A percentile compares a stretch with the other conserved stretches of the same genome.
Evolutionary conservation across 1,140 invertebrate species (phyloP).

Genomic region (Ephestia elutella): DNA sequence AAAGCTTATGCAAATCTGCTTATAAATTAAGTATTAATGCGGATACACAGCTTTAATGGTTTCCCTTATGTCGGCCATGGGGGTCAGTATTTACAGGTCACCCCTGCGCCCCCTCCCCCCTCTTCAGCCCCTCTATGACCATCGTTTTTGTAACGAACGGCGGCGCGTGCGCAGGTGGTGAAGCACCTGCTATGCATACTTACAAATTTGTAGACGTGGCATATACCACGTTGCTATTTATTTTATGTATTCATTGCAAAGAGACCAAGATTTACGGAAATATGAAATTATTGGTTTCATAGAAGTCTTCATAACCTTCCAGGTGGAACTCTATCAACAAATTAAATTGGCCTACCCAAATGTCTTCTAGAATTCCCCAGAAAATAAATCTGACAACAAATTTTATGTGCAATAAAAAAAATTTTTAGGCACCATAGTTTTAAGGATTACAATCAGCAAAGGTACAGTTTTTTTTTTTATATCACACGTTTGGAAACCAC

Average conservation of each 20-base stretch:
- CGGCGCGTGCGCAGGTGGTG: conserved; percentile 64
- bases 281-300: neutral
- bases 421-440: no score
- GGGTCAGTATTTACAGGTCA: conserved; percentile 42
- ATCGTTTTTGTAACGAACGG: conserved; percentile 50
- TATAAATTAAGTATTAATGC: conserved; percentile 23
- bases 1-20: conserved; percentile 16
- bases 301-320: no score
- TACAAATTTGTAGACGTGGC: conserved; percentile 36
- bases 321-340: no score
- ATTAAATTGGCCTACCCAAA: no score
- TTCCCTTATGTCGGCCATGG: conserved; percentile 47
- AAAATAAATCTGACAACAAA: no score
- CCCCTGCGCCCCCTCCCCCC: conserved; percentile 27
- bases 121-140: conserved; percentile 15
- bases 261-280: neutral
- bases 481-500: no score
- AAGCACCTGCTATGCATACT: conserved; percentile 48
- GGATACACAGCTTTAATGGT: conserved; percentile 38
- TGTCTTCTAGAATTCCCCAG: no score
- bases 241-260: conserved; percentile 18
- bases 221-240: conserved; percentile 54
- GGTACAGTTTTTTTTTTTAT: no score
- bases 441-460: no score
- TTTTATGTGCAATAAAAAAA: no score